Percentiles rank a stretch among this genome's conserved stretches.
These are phyloP conservation scores for Moxostoma hubbsi DNA, from an alignment of 2,797 vertebrate genomes.

Conservation along the genomic window DNA sequence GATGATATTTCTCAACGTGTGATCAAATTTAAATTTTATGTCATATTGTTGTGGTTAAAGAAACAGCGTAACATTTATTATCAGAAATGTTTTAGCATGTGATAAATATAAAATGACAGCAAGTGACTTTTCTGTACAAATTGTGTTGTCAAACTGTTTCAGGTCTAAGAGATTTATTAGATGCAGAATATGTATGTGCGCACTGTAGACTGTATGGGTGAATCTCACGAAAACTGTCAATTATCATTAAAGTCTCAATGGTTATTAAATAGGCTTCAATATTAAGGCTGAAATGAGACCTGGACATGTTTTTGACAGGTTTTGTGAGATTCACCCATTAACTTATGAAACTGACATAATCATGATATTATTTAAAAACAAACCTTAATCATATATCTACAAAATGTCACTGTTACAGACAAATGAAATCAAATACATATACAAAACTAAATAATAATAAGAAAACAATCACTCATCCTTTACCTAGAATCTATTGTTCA, in stretches of 20 bases:
- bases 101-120: background rate
- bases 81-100: no score
- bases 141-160: background rate
- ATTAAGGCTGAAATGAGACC: background rate
- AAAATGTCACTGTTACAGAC: background rate
- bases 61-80: background rate
- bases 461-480: background rate
- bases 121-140: no score
- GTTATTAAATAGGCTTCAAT: no score
- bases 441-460: background rate
- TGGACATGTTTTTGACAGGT: background rate
- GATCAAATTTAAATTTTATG: background rate
- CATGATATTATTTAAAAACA: background rate
- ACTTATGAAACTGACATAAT: background rate
- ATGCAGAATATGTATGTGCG: no score
- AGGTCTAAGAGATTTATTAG: background rate
- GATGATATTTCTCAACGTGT: no score
- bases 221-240: no score
- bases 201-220: background rate
- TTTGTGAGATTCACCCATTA: background rate
- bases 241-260: no score
- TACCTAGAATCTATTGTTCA: conserved; percentile 4
- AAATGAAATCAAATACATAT: background rate
- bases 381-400: no score
- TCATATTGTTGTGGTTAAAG: background rate